Evolutionary conservation across 2,797 vertebrate genomes (phyloP).

Genomic region (Lepilemur septentrionalis): DNA sequence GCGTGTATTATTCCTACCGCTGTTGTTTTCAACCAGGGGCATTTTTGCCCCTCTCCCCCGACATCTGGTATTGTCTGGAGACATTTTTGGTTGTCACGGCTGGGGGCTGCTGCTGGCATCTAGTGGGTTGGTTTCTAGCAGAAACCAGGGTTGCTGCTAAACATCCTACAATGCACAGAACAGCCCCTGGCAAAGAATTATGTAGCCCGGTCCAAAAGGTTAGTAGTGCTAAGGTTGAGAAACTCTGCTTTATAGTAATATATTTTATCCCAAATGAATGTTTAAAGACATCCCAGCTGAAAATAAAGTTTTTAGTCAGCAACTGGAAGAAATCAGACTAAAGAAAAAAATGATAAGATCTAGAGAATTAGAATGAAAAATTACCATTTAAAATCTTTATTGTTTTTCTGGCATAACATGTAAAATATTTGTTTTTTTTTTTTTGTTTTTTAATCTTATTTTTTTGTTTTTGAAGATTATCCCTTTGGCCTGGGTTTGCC

Average conservation of each 20-base stretch:
- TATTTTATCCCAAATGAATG: not conserved
- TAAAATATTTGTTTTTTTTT: not conserved
- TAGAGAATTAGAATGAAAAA: not conserved
- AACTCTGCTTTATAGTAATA: not conserved
- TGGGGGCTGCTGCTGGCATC: not conserved
- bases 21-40: not conserved
- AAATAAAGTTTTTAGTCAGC: not conserved
- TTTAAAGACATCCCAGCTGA: not conserved
- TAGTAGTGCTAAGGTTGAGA: not conserved
- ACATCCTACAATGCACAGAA: too few relatives aligned
- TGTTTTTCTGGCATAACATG: not conserved
- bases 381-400: not conserved
- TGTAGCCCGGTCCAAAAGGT: not conserved
- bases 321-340: not conserved
- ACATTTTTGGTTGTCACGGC: not conserved
- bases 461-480: slow-evolving; percentile 71
- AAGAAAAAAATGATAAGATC: not conserved
- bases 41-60: rapidly evolving
- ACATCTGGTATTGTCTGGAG: not conserved
- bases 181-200: not conserved
- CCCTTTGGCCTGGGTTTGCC: slow-evolving; percentile 83
- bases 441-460: not conserved
- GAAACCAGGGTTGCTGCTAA: not conserved
- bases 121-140: too few relatives aligned
- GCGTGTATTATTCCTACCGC: not conserved